Percentiles rank a stretch among this genome's conserved stretches.
phyloP scores from a whole-genome alignment of 92 coral and sea anemone species.

The Porites evermanni region DNA sequence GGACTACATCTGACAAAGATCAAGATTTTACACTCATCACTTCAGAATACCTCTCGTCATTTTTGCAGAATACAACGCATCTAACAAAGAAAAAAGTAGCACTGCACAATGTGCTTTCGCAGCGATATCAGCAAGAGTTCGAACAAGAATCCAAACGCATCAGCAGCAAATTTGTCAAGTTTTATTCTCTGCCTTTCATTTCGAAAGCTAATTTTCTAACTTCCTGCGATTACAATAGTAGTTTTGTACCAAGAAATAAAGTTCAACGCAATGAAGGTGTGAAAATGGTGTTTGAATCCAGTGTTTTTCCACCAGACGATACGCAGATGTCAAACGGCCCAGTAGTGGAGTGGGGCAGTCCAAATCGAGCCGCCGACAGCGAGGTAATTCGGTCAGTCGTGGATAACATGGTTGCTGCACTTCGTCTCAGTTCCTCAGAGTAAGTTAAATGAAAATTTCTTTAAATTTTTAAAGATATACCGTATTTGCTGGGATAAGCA shows the following conservation, averaged over 20 bases:
- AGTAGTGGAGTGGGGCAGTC: not conserved
- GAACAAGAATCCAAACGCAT: not conserved
- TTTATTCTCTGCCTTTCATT: slow-evolving; percentile 24
- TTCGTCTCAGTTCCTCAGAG: not conserved
- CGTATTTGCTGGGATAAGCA: too few relatives aligned
- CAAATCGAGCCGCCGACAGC: not conserved
- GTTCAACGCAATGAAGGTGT: not conserved
- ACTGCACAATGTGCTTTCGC: not conserved
- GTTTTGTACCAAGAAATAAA: not conserved
- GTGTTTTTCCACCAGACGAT: slow-evolving; percentile 11
- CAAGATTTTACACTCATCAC: slow-evolving; percentile 38
- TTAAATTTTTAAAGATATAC: not conserved
- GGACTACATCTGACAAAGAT: slow-evolving; percentile 32
- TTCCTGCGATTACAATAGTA: slow-evolving; percentile 8
- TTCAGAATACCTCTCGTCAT: slow-evolving; percentile 28
- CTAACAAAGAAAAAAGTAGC: not conserved
- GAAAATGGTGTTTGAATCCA: not conserved
- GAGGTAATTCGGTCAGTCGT: not conserved
- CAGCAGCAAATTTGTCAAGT: not conserved
- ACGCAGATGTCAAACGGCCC: not conserved
- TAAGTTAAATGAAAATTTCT: not conserved
- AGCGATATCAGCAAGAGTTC: not conserved
- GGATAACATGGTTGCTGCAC: not conserved
- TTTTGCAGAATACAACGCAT: too few relatives aligned
- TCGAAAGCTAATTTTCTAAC: not conserved